Percentiles rank a stretch among this genome's conserved stretches.
Conservation (phyloP, 2,888 invertebrate species). For the Chelonus formosanus region DNA sequence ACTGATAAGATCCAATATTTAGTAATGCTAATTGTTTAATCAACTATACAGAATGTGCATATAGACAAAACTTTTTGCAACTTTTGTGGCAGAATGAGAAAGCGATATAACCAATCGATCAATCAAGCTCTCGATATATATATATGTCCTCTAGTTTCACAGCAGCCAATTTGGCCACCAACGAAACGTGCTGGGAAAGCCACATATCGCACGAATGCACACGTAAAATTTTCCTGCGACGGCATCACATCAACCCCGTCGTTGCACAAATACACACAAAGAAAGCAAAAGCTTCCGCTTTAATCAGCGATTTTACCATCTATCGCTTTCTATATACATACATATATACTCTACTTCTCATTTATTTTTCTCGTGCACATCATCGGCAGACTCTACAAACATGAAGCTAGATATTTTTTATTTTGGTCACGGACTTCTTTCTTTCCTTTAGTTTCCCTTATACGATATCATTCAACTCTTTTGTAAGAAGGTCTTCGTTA, state of each 20-base stretch:
- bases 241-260: background rate
- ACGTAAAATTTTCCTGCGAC: conserved; percentile 14
- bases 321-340: conserved; percentile 5
- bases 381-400: background rate
- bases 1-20: too few species aligned
- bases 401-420: background rate
- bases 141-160: conserved; percentile 1
- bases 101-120: background rate
- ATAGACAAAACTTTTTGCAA: too few species aligned
- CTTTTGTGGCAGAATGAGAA: too few species aligned
- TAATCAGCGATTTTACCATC: conserved; percentile 28
- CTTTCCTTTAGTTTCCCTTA: background rate
- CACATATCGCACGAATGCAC: conserved; percentile 18
- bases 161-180: conserved; percentile 25
- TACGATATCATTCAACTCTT: conserved; percentile 19
- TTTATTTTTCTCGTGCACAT: too few species aligned
- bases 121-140: conserved; percentile 4
- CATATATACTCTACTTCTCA: too few species aligned
- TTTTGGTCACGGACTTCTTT: conserved; percentile 16
- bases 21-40: too few species aligned
- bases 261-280: background rate
- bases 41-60: too few species aligned
- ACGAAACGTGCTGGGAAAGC: conserved; percentile 27
- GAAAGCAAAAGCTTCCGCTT: conserved; percentile 24
- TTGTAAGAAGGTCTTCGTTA: conserved; percentile 21